phyloP scores from a whole-genome alignment of 2,113 vertebrate species.

The Oenanthe melanoleuca region DNA sequence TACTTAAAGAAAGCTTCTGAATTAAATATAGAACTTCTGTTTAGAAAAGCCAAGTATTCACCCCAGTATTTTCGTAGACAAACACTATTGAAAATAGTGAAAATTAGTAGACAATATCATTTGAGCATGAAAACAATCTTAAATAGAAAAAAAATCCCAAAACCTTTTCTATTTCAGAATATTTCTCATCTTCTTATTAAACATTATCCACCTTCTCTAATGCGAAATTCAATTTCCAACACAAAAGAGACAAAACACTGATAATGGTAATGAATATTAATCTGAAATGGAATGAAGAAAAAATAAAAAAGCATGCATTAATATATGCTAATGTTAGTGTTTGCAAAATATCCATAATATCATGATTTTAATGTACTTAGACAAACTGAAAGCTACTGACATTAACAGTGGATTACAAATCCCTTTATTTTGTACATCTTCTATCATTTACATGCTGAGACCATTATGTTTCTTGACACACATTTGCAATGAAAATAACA shows the following conservation, averaged over 20 bases:
- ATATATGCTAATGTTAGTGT: conserved; percentile 68
- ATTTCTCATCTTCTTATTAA: conserved; percentile 66
- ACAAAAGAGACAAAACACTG: conserved; percentile 62
- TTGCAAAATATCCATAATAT: conserved; percentile 67
- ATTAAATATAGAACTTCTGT: neutral
- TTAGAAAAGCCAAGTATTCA: neutral
- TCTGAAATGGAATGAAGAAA: conserved; percentile 64
- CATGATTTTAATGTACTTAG: conserved; percentile 76
- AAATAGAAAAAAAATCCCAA: neutral
- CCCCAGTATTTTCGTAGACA: neutral
- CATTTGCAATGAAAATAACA: conserved; percentile 52
- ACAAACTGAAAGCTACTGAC: conserved; percentile 63
- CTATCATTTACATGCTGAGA: conserved; percentile 65
- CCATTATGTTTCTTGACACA: conserved; percentile 48
- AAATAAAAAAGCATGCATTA: conserved; percentile 55
- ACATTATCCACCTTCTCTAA: conserved; percentile 64
- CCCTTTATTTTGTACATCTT: conserved; percentile 31
- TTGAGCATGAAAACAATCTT: conserved; percentile 37
- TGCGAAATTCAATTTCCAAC: conserved; percentile 68
- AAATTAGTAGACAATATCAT: conserved; percentile 20
- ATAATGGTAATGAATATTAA: conserved; percentile 74
- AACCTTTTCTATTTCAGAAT: conserved; percentile 15
- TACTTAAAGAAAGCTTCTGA: neutral
- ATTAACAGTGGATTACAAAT: conserved; percentile 72
- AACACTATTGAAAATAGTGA: neutral